Conservation (phyloP, 2,113 vertebrate genomes). For the Mungos mungo region DNA sequence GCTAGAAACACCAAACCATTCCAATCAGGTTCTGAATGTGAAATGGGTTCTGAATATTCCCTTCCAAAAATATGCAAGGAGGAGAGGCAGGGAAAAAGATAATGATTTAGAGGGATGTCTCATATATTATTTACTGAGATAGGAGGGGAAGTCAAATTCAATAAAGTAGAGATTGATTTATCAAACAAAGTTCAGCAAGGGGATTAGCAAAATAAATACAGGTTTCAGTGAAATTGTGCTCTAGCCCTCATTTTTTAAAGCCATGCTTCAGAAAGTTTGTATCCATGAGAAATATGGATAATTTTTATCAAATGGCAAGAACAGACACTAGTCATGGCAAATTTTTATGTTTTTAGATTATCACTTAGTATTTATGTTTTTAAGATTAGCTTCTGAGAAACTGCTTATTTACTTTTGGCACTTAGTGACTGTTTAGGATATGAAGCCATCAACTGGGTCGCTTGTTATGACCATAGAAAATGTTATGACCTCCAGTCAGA, state of each 20-base stretch:
- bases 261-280: background rate
- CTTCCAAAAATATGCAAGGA: constrained; percentile 1
- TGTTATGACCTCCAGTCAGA: background rate
- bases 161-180: background rate
- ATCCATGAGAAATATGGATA: background rate
- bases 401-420: background rate
- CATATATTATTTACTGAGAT: constrained; percentile 12
- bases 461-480: background rate
- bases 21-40: background rate
- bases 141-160: constrained; percentile 32
- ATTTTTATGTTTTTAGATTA: constrained; percentile 13
- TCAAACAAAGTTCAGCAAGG: constrained; percentile 16
- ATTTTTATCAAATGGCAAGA: constrained; percentile 35
- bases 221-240: background rate
- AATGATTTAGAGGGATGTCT: constrained; percentile 24
- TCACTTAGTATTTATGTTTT: background rate
- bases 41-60: background rate
- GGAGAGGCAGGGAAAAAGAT: background rate
- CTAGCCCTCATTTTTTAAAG: constrained; percentile 6
- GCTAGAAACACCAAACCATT: background rate
- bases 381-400: background rate
- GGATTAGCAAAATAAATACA: background rate
- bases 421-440: background rate
- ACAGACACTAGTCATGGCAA: background rate
- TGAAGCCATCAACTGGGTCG: background rate